phyloP scores from a whole-genome alignment of 2,888 invertebrate genomes.

The Ctenicera cuprea region DNA sequence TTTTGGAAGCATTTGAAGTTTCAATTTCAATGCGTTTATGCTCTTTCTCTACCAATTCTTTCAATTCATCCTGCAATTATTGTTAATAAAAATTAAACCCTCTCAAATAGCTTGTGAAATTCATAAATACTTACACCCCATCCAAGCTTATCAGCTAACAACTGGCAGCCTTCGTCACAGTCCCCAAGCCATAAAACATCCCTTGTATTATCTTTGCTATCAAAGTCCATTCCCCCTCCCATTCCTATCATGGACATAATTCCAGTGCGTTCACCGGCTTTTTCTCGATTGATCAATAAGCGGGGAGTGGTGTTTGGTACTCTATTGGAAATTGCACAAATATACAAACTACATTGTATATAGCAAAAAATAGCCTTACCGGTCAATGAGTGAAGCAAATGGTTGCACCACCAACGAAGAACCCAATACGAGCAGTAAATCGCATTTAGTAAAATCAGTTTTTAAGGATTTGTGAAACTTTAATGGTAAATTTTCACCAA shows the following conservation, averaged over 20 bases:
- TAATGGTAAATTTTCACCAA: constrained; percentile 91
- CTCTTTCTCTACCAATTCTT: constrained; percentile 75
- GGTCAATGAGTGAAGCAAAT: constrained; percentile 91
- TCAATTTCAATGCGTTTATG: constrained; percentile 74
- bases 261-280: constrained; percentile 75
- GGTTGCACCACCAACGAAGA: constrained; percentile 96
- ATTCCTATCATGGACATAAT: constrained; percentile 69
- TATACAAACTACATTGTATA: too few relatives aligned
- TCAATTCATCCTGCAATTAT: constrained; percentile 77
- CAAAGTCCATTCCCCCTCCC: constrained; percentile 82
- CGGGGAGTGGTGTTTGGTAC: constrained; percentile 85
- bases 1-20: not conserved
- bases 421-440: constrained; percentile 95
- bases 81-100: not conserved
- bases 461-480: constrained; percentile 82
- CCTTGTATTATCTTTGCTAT: constrained; percentile 77
- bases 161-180: constrained; percentile 87
- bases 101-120: too few relatives aligned
- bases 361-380: constrained; percentile 72
- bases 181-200: constrained; percentile 90
- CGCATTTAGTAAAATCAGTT: constrained; percentile 89
- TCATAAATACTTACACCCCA: constrained; percentile 79
- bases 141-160: constrained; percentile 84
- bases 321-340: constrained; percentile 69
- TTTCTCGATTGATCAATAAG: constrained; percentile 90